phyloP scores from a whole-genome alignment of 2,888 invertebrate species.

The Rhagium mordax region DNA sequence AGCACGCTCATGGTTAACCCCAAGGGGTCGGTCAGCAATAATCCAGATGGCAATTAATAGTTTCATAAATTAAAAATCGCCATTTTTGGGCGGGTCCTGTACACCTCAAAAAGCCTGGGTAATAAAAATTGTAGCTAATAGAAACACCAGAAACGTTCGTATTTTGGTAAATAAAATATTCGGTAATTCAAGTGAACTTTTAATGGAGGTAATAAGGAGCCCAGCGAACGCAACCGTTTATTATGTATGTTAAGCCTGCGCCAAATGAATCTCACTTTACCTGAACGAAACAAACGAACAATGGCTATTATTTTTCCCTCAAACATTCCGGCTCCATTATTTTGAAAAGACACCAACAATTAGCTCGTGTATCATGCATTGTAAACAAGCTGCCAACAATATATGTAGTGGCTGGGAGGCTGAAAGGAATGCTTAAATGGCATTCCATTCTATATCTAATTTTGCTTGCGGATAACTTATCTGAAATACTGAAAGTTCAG shows the following conservation, averaged over 20 bases:
- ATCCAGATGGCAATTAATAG: too few relatives aligned
- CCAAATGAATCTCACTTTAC: neutral
- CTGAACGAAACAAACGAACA: neutral
- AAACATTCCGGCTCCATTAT: neutral
- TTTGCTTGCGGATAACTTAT: neutral
- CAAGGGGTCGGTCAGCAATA: too few relatives aligned
- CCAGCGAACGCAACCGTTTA: neutral
- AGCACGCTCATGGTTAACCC: too few relatives aligned
- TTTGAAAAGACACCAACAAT: neutral
- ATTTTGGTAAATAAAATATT: too few relatives aligned
- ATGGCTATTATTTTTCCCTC: neutral
- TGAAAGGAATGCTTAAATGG: slow-evolving; percentile 21
- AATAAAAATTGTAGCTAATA: too few relatives aligned
- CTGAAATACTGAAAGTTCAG: slow-evolving; percentile 13
- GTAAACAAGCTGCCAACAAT: slow-evolving; percentile 1
- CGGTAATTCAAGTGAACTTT: neutral
- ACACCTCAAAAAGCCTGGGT: too few relatives aligned
- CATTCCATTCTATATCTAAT: neutral
- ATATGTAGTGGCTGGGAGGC: neutral
- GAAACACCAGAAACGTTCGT: too few relatives aligned
- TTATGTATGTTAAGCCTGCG: neutral
- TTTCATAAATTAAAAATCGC: too few relatives aligned
- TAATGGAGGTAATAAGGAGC: neutral
- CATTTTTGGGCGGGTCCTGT: too few relatives aligned
- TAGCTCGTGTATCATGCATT: neutral